Base-by-base conservation (phyloP, 2,888 invertebrate genomes). In the Allophyes oxyacanthae region DNA sequence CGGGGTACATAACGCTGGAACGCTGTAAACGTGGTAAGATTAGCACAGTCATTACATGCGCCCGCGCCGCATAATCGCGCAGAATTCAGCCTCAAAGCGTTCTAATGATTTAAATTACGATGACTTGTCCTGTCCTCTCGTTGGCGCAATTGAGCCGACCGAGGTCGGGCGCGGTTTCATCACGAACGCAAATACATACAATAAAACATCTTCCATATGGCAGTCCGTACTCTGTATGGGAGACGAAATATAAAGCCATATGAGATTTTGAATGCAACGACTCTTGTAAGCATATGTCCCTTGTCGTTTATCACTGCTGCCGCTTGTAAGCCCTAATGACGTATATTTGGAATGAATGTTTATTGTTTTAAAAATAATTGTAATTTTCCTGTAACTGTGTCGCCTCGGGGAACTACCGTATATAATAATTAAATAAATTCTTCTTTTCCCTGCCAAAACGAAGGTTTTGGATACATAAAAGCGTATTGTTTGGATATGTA, bases 111-210 rank as follows among this genome's bases (percentile, higher is more conserved):
- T 88, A 87, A 91, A 89, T 90, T 90, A 87, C 87, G 86, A 88
- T 88, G 90, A 88, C 82, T 88, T 82, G 85, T 83, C 79, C 81
- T 77, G 82, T 82, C 78, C 79, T 81, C 85, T 87, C 83, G 89
- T 92, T 90, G 89, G 85, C 79, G 80, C 88, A 92, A 88, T 88
- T 90, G 87, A 28, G 28, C 74, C 77, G 71, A 83, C 60, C 89
- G 90, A 89, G 90, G 90, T 82, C 91, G 83, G 78, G 78, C 83
- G 87, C 84, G 80, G 87, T 89, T 90, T 90, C 88, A 90, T 90
- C 90, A 88, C 81, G 79, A 82, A 81, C 85, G 83, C 85, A 83
- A 87, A 86, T 83, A 77, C 52, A 80, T 83, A 86, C 82, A 85
- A 85, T 88, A 83, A 83, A 81, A 80, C 73, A 80, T 77, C 64